phyloP scores from a whole-genome alignment of 2,113 vertebrate genomes.

The Typhlomys cinereus region DNA sequence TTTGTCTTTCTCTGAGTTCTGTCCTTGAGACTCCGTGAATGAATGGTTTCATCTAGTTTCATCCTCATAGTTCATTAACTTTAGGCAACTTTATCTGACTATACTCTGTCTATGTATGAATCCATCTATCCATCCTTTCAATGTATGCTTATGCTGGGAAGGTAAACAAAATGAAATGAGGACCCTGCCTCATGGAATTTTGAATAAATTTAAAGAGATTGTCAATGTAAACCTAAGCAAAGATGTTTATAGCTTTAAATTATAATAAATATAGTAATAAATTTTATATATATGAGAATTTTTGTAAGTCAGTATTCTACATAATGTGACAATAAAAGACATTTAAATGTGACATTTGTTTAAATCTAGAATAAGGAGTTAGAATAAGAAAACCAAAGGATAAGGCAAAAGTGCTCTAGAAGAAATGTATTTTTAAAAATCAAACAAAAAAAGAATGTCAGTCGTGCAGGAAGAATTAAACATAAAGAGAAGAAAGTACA shows the following conservation, averaged over 20 bases:
- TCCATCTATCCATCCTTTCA: background rate
- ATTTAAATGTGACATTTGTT: background rate
- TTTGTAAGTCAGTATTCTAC: background rate
- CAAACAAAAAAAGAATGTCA: background rate
- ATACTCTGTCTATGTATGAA: background rate
- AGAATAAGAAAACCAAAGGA: background rate
- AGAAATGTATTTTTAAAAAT: background rate
- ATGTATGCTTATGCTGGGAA: background rate
- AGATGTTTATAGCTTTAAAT: background rate
- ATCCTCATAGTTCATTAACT: background rate
- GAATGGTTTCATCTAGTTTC: background rate
- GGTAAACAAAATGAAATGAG: background rate
- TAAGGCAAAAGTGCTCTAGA: background rate
- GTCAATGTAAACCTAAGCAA: background rate
- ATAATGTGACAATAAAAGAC: background rate
- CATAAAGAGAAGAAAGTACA: background rate
- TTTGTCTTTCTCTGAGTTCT: background rate
- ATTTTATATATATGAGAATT: background rate
- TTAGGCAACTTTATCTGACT: background rate
- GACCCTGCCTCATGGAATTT: background rate
- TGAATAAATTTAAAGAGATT: background rate
- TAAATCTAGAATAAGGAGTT: slow-evolving; percentile 15
- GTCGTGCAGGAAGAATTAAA: background rate
- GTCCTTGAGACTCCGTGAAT: background rate
- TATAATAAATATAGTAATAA: background rate